phyloP scores from a whole-genome alignment of 2,797 vertebrate genomes.

The Macroramphosus scolopax region DNA sequence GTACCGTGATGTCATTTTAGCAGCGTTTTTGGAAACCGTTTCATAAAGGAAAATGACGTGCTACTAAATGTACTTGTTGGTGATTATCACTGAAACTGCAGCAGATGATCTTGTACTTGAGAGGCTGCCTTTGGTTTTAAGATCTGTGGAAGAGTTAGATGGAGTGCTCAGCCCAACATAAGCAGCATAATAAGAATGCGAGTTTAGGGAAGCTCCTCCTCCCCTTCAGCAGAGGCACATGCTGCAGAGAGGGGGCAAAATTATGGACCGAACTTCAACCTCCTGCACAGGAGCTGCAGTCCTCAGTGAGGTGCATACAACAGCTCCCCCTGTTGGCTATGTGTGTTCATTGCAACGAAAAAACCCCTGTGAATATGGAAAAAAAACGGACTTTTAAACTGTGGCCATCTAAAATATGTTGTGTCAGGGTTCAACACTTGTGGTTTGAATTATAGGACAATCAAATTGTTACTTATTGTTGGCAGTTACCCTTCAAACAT shows the following conservation, averaged over 20 bases:
- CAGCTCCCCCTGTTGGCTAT: constrained; percentile 65
- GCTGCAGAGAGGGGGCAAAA: constrained; percentile 53
- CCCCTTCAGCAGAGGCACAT: constrained; percentile 51
- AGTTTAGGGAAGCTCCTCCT: constrained; percentile 53
- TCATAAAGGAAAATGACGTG: constrained; percentile 1
- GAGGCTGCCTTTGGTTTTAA: constrained; percentile 4
- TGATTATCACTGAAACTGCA: constrained; percentile 6
- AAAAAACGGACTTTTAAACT: no score
- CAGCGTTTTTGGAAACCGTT: constrained; percentile 2
- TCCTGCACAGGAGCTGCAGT: constrained; percentile 26
- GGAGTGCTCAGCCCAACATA: constrained; percentile 38
- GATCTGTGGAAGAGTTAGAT: constrained; percentile 20
- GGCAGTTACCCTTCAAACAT: no score
- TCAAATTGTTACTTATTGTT: constrained; percentile 30
- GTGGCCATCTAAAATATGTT: no score
- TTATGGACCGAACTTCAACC: constrained; percentile 11
- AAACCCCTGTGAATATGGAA: neutral
- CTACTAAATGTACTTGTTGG: neutral
- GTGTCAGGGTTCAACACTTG: no score
- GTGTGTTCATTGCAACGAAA: no score
- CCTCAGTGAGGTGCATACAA: constrained; percentile 16
- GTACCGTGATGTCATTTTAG: constrained; percentile 13
- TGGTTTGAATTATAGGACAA: constrained; percentile 28
- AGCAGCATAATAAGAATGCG: constrained; percentile 58
- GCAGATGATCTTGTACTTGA: constrained; percentile 9